A percentile compares a stretch with the other conserved stretches of the same genome.
These are phyloP conservation scores for Lerista edwardsae DNA, from an alignment of 2,797 vertebrate genomes.

Conservation along the genomic window DNA sequence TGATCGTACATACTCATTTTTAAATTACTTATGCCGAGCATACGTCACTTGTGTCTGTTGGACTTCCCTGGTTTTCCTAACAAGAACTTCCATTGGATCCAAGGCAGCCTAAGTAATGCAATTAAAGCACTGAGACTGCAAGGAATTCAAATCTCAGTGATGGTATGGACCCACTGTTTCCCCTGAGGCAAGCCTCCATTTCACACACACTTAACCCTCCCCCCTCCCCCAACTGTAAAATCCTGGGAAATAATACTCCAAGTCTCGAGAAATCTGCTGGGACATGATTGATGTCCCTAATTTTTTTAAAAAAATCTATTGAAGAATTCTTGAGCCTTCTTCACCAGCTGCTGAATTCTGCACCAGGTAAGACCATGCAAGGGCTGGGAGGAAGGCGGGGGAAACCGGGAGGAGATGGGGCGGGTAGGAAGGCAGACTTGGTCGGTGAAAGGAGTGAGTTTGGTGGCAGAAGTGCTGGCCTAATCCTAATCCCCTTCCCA, in stretches of 20 bases:
- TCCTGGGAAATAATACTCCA: background rate
- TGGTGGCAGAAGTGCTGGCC: too few relatives aligned
- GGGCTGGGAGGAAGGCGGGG: too few relatives aligned
- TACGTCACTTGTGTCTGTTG: background rate
- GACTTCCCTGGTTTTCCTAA: too few relatives aligned
- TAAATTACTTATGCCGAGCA: background rate
- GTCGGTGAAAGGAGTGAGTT: too few relatives aligned
- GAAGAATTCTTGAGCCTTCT: background rate
- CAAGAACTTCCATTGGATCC: background rate
- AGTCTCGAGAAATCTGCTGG: background rate
- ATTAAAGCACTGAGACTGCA: background rate
- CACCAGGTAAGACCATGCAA: too few relatives aligned
- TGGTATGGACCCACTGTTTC: background rate
- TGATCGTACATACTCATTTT: background rate
- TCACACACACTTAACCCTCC: background rate
- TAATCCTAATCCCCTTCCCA: too few relatives aligned
- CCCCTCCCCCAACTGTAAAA: background rate
- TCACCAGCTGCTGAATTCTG: too few relatives aligned
- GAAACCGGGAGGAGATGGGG: too few relatives aligned
- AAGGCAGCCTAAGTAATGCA: background rate
- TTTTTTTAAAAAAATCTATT: background rate
- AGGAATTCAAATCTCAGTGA: background rate
- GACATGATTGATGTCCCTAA: too few relatives aligned
- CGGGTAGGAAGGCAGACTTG: too few relatives aligned
- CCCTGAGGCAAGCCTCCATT: background rate